These are phyloP conservation scores for Drosophila meridionalis DNA, from an alignment of 2,888 invertebrate genomes.

Conservation along the genomic window DNA sequence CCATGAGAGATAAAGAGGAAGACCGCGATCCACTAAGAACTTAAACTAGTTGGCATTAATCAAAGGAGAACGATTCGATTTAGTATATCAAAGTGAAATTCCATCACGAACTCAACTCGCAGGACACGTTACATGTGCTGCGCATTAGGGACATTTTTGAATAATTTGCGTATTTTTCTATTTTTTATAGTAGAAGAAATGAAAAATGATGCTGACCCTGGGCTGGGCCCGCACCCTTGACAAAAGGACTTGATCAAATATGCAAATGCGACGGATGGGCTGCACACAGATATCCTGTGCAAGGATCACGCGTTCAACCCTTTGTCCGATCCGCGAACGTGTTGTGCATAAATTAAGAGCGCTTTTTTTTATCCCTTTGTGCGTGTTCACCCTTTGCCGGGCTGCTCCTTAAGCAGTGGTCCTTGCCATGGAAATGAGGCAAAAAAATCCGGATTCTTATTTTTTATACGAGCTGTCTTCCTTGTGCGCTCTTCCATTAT, in stretches of 20 bases:
- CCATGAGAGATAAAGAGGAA: not conserved
- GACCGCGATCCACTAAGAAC: not conserved
- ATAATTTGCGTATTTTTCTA: conserved; percentile 72
- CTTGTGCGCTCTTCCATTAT: conserved; percentile 54
- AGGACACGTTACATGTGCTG: conserved; percentile 23
- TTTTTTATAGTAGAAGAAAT: conserved; percentile 37
- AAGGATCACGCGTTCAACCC: conserved; percentile 69
- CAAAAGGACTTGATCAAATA: conserved; percentile 70
- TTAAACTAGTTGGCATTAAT: not conserved
- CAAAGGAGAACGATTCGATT: not conserved
- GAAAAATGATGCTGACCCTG: conserved; percentile 76
- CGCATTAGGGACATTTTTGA: conserved; percentile 53
- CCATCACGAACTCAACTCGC: conserved; percentile 3
- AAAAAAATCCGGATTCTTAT: conserved; percentile 82
- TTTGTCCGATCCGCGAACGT: conserved; percentile 75
- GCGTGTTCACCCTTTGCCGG: conserved; percentile 63
- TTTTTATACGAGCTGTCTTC: conserved; percentile 46
- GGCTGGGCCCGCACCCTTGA: conserved; percentile 57
- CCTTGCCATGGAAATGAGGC: conserved; percentile 80
- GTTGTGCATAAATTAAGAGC: conserved; percentile 80
- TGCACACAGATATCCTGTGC: conserved; percentile 62
- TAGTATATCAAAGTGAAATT: not conserved
- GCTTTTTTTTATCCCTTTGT: conserved; percentile 51
- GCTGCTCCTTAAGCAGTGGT: conserved; percentile 58
- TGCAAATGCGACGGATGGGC: conserved; percentile 69